A percentile compares a stretch with the other conserved stretches of the same genome.
Conservation (phyloP, 2,888 invertebrate genomes). For the Ennomos fuscantarius region DNA sequence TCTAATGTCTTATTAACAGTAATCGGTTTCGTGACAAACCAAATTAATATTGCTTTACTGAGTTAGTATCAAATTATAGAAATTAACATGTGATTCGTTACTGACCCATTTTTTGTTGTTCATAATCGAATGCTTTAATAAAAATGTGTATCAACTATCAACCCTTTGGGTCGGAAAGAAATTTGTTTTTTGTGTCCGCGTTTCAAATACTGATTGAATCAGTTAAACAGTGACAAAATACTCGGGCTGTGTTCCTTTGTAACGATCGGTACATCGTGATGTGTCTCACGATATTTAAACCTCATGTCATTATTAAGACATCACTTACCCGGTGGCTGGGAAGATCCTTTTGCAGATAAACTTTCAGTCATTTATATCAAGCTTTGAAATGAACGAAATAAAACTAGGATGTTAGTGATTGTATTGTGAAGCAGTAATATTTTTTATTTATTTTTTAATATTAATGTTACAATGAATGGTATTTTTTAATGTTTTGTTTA, state of each 20-base stretch:
- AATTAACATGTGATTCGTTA: constrained; percentile 57
- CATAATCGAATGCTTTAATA: constrained; percentile 69
- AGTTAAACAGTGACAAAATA: constrained; percentile 83
- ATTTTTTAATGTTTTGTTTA: not conserved
- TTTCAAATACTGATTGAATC: constrained; percentile 76
- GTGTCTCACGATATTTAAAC: constrained; percentile 76
- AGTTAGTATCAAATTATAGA: constrained; percentile 61
- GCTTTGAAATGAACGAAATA: constrained; percentile 58
- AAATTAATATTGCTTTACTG: constrained; percentile 63
- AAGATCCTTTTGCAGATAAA: constrained; percentile 71
- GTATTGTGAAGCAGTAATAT: constrained; percentile 44
- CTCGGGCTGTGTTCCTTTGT: constrained; percentile 76
- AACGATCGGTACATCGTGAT: constrained; percentile 69
- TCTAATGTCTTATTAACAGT: constrained; percentile 53
- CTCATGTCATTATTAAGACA: constrained; percentile 83
- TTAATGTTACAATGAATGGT: too few species aligned
- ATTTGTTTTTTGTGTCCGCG: constrained; percentile 54
- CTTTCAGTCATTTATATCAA: constrained; percentile 71
- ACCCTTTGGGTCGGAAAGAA: constrained; percentile 56
- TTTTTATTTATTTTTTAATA: constrained; percentile 1
- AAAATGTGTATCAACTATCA: constrained; percentile 73
- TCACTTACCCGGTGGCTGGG: constrained; percentile 81
- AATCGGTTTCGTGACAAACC: constrained; percentile 65
- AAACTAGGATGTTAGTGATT: constrained; percentile 41
- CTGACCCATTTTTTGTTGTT: constrained; percentile 61